phyloP scores from a whole-genome alignment of 2,888 invertebrate species.

The Chaitophorus viminalis region DNA sequence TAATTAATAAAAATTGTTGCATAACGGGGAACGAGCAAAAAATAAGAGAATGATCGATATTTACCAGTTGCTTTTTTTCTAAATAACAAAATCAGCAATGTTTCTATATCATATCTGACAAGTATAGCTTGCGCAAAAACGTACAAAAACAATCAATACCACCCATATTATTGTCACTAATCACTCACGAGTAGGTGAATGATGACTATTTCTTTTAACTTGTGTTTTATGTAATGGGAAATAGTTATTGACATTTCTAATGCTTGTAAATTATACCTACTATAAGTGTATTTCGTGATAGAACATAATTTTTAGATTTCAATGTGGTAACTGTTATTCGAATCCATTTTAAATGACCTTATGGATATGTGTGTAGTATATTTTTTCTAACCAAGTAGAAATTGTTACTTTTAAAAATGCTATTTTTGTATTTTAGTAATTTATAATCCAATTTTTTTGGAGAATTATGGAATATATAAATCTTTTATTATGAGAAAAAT shows the following conservation, averaged over 20 bases:
- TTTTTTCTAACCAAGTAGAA: background rate
- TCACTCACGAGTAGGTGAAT: too few species aligned
- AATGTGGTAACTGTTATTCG: background rate
- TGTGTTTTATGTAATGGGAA: too few species aligned
- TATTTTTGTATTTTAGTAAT: background rate
- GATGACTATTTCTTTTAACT: too few species aligned
- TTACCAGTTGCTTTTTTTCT: conserved; percentile 3
- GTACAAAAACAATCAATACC: background rate
- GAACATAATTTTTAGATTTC: conserved; percentile 7
- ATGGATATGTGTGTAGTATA: conserved; percentile 7
- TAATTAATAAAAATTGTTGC: conserved; percentile 38
- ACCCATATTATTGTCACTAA: background rate
- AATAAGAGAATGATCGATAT: conserved; percentile 10
- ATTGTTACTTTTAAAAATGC: background rate
- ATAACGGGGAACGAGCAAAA: conserved; percentile 17
- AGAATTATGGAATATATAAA: too few species aligned
- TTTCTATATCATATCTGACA: background rate
- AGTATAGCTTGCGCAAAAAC: background rate
- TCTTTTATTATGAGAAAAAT: too few species aligned
- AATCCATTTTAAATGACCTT: conserved; percentile 15
- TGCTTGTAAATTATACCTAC: background rate
- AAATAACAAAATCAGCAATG: background rate
- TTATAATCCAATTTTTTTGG: background rate
- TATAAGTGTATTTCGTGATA: conserved; percentile 19
- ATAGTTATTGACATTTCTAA: background rate